Base-by-base conservation (phyloP, 2,797 vertebrate species). In the Halcyon badia region DNA sequence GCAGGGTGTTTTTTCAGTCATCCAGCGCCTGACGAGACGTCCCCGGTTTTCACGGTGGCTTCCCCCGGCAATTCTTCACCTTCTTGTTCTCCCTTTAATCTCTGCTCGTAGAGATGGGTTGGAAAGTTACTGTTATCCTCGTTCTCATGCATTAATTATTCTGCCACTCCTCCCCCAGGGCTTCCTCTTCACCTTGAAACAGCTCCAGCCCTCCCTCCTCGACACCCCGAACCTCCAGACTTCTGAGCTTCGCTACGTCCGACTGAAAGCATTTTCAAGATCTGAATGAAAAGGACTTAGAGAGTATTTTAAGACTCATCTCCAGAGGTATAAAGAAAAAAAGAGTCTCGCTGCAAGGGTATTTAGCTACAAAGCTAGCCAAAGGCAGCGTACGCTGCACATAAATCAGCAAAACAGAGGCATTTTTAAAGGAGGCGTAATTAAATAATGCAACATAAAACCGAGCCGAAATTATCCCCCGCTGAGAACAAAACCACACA, bases 361-460 rank as follows among this genome's bases (percentile, higher is more conserved):
- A 11, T 68, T 91, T 22, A 78, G 75, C 57, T 78, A 30, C 57
- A 21, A 69, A 92, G 81, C 81, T 41, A 72, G 31, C 68, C 89
- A 17, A 31, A 94, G 75, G 89, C 81, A 46, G 90, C 2, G 0
- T 6, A 37, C 0, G 2, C 75, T 20, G 83, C 90, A 77, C 64
- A 21, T 10, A 56, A 96, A 96, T 46, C 49, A 87, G 90, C 81
- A 77, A 87, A 90, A 83, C 81, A 95, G 90, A 90, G 41, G 94
- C 87, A 35, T 85, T 94, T 94, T 89, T 44, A 89, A 94, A 95
- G 90, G 9, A 83, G 1, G 0, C 0, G 4, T 89, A 87, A 97
- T 96, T 90, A 93, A 95, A 95, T 91, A 96, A 95, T 49, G 52
- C 89, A 91, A 83, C 60, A 80, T 87, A 92, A 96, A 95, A 8